Conservation (phyloP, 1,140 invertebrate species). For the Sminthurides bifidus region DNA sequence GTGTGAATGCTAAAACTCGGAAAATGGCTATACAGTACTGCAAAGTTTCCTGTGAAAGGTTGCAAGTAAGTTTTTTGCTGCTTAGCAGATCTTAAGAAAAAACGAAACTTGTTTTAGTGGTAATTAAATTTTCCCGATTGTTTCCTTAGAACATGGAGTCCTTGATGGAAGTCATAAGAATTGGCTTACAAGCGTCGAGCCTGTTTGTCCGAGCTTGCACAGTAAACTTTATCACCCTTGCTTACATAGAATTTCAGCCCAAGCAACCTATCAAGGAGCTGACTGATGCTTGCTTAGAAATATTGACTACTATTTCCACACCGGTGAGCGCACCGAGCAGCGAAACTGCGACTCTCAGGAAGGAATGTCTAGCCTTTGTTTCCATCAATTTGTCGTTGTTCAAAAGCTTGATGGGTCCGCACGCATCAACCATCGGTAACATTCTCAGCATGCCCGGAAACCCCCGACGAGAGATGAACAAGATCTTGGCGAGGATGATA, state of each 20-base stretch:
- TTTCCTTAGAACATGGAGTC: background rate
- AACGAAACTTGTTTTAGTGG: background rate
- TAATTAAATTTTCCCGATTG: too few species aligned
- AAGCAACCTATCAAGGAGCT: constrained; percentile 5
- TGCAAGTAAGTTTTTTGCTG: constrained; percentile 12
- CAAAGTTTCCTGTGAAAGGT: constrained; percentile 1
- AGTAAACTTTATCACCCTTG: constrained; percentile 18
- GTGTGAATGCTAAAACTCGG: constrained; percentile 25
- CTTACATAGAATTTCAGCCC: constrained; percentile 11
- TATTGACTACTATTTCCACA: too few species aligned
- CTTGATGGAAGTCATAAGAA: constrained; percentile 6
- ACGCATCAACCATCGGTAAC: constrained; percentile 17
- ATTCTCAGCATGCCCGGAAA: constrained; percentile 4
- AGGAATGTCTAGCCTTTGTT: constrained; percentile 23
- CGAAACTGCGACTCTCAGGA: background rate
- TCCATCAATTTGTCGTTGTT: constrained; percentile 24
- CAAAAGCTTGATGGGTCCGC: constrained; percentile 24
- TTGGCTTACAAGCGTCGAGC: constrained; percentile 11
- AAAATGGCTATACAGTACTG: constrained; percentile 17
- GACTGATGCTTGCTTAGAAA: constrained; percentile 11
- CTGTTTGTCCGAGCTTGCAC: constrained; percentile 19
- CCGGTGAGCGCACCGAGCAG: background rate
- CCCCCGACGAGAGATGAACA: constrained; percentile 24
- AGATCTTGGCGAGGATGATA: constrained; percentile 28
- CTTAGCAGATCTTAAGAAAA: background rate